Conservation (phyloP, 2,113 vertebrate genomes). For the Ciconia maguari region DNA sequence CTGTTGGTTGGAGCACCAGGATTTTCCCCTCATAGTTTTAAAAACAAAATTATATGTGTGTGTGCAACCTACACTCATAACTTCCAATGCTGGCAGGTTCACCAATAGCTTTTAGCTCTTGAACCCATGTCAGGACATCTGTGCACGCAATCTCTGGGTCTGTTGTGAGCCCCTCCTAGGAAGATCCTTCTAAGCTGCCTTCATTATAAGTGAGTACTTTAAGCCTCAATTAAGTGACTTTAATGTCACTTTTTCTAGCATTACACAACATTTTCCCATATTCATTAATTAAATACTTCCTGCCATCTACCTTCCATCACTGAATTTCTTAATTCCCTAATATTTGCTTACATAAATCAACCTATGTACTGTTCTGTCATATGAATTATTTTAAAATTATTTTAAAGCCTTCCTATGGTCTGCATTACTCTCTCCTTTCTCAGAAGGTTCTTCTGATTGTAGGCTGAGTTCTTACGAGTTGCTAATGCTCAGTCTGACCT, state of each 20-base stretch:
- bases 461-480: not conserved
- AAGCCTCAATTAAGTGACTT: not conserved
- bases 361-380: not conserved
- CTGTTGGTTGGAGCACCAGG: not conserved
- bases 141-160: not conserved
- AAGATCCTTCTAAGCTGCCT: not conserved
- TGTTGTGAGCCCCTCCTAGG: not conserved
- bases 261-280: not conserved
- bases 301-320: not conserved
- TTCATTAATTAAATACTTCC: not conserved
- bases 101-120: not conserved
- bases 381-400: not conserved
- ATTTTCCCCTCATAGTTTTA: not conserved
- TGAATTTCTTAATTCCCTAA: not conserved
- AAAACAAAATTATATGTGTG: not conserved
- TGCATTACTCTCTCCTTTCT: not conserved
- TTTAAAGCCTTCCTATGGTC: not conserved
- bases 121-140: not conserved
- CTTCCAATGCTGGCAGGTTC: not conserved
- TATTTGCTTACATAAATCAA: not conserved
- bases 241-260: not conserved
- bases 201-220: not conserved
- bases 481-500: not conserved
- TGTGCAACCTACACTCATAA: not conserved
- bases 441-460: not conserved